Evolutionary conservation across 2,888 invertebrate species (phyloP).

Genomic region (Pimpla rufipes): DNA sequence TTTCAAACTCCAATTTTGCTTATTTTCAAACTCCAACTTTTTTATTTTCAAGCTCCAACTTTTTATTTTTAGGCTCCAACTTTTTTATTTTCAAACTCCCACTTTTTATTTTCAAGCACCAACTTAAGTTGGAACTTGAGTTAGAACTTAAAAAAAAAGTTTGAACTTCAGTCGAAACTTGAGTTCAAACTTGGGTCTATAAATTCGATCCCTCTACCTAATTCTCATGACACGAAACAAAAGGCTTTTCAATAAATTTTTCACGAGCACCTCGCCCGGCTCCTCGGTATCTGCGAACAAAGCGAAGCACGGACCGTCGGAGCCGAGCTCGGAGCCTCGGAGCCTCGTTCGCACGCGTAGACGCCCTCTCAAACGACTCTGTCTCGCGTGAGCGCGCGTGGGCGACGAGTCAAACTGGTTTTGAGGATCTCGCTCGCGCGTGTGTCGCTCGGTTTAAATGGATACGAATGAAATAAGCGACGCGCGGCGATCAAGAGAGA

Average conservation of each 20-base stretch:
- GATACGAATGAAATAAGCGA: slow-evolving; percentile 62
- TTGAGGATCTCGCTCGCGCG: slow-evolving; percentile 61
- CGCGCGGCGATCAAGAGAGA: slow-evolving; percentile 19
- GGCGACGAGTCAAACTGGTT: slow-evolving; percentile 76
- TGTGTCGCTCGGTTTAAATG: slow-evolving; percentile 63
- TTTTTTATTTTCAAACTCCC: too few species aligned
- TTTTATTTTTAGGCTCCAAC: too few species aligned
- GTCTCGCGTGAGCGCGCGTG: slow-evolving; percentile 70
- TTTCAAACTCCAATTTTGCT: too few species aligned
- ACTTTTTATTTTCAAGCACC: too few species aligned
- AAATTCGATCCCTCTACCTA: not conserved
- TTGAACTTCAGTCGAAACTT: too few species aligned
- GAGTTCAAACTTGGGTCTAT: too few species aligned
- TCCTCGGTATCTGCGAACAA: slow-evolving; percentile 13
- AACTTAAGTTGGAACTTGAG: too few species aligned
- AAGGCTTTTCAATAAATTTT: not conserved
- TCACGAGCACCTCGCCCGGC: not conserved
- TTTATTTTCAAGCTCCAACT: too few species aligned
- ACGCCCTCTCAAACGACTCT: slow-evolving; percentile 37
- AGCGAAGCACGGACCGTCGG: not conserved
- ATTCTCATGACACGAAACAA: not conserved
- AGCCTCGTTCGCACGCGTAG: slow-evolving; percentile 35
- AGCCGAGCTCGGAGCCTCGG: slow-evolving; percentile 22
- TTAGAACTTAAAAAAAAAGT: too few species aligned
- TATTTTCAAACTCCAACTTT: too few species aligned